Evolutionary conservation across 1,140 invertebrate genomes (phyloP), one percentile per base, ranked within the genome.

Genomic region (Bradysia coprophila): DNA sequence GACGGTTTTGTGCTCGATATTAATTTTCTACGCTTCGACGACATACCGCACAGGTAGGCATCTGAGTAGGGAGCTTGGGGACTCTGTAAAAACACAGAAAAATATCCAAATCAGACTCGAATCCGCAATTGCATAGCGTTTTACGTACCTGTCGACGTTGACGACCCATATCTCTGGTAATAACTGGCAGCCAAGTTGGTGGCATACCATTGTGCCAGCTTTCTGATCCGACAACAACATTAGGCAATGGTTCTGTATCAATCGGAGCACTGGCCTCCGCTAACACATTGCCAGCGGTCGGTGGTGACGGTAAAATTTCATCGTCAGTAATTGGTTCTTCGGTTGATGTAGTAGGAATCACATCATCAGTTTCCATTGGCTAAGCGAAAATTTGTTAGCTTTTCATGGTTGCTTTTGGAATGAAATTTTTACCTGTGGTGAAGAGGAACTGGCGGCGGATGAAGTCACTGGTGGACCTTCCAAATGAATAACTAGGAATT

Each of bases 1-100:
- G 63, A 52, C 11, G 64, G 58, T 49, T 67, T 69, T 4, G 57
- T 50, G 32, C 48, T 54, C 38, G 63, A 60, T 8, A 78, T 71
- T 41, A 85, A 61, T 61, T 84, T 83, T 47, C 83, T 71, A 15
- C 83, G 67, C 59, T 88, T 89, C 31, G 73, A 75, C 10, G 85
- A 82, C 71, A 88, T 73, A 8, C 78, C 78, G 18, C 74, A 73
- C 24, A 88, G 61, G 55, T 89, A 89, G n/a, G 81, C 81, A 62
- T 88, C 84, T 47, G 81, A 85, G 46, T 81, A 78, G 6, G 76
- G 72, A 4, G 57, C 42, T 47, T 65, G 62, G 16, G 51, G 32
- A 41, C 49, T 56, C 43, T 61, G 21, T 41, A 38, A 51, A 43
- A 34, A 56, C 55, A n/a, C n/a, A n/a, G n/a, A n/a, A n/a, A n/a